Evolutionary conservation across 2,113 vertebrate species (phyloP).

Genomic region (Pseudopodoces humilis): DNA sequence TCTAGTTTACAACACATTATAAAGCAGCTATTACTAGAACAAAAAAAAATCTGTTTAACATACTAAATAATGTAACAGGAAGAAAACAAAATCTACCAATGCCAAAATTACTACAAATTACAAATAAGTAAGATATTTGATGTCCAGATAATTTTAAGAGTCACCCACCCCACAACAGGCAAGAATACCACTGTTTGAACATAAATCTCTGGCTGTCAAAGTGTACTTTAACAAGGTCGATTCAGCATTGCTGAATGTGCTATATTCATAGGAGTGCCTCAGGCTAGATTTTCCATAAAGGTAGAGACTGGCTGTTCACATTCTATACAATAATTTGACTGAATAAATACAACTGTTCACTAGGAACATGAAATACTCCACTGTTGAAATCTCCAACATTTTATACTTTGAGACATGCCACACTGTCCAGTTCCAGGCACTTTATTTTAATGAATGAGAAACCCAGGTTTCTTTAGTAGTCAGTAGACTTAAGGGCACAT

Average conservation of each 20-base stretch:
- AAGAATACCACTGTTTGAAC: background rate
- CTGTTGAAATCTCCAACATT: background rate
- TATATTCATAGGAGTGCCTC: constrained; percentile 20
- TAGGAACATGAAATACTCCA: background rate
- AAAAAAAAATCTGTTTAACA: background rate
- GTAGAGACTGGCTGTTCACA: background rate
- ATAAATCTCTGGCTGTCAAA: background rate
- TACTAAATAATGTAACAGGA: background rate
- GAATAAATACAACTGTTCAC: constrained; percentile 39
- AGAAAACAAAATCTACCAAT: background rate
- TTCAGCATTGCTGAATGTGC: background rate
- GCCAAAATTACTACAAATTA: background rate
- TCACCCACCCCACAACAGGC: background rate
- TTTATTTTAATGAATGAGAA: background rate
- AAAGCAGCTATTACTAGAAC: background rate
- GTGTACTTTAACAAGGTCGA: background rate
- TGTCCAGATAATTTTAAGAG: background rate
- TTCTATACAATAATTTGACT: background rate
- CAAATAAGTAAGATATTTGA: background rate
- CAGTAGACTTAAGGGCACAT: background rate
- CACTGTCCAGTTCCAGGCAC: background rate
- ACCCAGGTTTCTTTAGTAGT: background rate
- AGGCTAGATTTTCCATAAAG: constrained; percentile 59
- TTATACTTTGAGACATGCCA: background rate
- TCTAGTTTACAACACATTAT: background rate